Evolutionary conservation across 2,113 vertebrate genomes (phyloP).

Genomic region (Brienomyrus brachyistius): DNA sequence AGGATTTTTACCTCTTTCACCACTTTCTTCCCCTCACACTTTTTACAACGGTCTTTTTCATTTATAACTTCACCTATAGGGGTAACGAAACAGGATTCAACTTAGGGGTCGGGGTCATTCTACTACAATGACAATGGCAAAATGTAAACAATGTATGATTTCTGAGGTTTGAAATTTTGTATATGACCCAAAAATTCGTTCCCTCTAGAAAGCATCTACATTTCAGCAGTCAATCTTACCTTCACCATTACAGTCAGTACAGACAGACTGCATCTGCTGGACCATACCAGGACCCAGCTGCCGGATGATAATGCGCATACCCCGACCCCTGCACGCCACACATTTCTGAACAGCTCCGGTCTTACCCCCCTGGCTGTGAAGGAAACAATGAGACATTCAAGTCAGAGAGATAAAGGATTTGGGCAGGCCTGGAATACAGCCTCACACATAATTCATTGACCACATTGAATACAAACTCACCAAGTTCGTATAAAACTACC

Average conservation of each 20-base stretch:
- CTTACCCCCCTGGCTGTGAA: conserved; percentile 87
- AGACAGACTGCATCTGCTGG: conserved; percentile 98
- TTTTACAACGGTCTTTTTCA: conserved; percentile 98
- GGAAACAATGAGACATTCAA: not conserved
- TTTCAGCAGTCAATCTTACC: conserved; percentile 55
- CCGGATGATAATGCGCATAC: conserved; percentile 93
- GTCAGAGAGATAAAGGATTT: not conserved
- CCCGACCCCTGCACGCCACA: conserved; percentile 82
- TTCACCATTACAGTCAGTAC: conserved; percentile 94
- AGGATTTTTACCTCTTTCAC: conserved; percentile 96
- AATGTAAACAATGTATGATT: not conserved
- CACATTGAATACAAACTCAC: not conserved
- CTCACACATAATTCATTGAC: not conserved
- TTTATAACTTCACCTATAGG: conserved; percentile 89
- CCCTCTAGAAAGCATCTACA: not conserved
- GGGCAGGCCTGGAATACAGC: not conserved
- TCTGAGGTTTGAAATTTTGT: not conserved
- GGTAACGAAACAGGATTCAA: not conserved
- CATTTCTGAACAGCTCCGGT: conserved; percentile 95
- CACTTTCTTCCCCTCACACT: conserved; percentile 97
- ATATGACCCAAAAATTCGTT: not conserved
- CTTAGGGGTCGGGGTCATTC: not conserved
- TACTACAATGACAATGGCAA: not conserved
- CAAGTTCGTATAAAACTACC: not conserved
- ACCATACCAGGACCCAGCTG: conserved; percentile 98